Conservation (phyloP, 1,140 invertebrate genomes). For the Bilobella aurantiaca region DNA sequence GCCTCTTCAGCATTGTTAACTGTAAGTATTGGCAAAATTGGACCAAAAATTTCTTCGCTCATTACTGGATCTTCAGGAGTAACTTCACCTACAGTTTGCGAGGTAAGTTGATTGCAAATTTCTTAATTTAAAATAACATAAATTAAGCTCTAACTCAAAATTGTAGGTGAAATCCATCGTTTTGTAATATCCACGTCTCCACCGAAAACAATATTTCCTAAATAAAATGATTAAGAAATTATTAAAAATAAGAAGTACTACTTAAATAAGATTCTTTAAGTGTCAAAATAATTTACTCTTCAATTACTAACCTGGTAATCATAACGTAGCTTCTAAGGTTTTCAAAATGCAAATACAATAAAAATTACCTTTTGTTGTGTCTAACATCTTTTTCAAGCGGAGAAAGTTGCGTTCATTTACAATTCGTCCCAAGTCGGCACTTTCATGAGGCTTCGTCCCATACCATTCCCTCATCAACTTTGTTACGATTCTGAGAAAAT, state of each 20-base stretch:
- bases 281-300: no score
- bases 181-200: neutral
- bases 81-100: slow-evolving; percentile 36
- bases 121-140: neutral
- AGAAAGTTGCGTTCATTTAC: slow-evolving; percentile 69
- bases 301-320: no score
- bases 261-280: no score
- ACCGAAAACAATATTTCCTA: neutral
- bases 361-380: neutral
- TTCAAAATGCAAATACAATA: no score
- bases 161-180: neutral
- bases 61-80: slow-evolving; percentile 54
- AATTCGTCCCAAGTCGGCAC: slow-evolving; percentile 66
- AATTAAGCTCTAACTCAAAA: neutral
- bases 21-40: slow-evolving; percentile 76
- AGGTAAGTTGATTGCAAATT: neutral
- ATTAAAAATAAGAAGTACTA: no score
- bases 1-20: slow-evolving; percentile 75
- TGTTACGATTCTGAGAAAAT: slow-evolving; percentile 42
- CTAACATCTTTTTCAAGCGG: slow-evolving; percentile 24
- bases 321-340: no score
- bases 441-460: neutral
- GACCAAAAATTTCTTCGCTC: slow-evolving; percentile 92
- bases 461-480: slow-evolving; percentile 63
- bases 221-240: neutral